Conservation (phyloP, 2,113 vertebrate species). For the Gasterosteus nipponicus region DNA sequence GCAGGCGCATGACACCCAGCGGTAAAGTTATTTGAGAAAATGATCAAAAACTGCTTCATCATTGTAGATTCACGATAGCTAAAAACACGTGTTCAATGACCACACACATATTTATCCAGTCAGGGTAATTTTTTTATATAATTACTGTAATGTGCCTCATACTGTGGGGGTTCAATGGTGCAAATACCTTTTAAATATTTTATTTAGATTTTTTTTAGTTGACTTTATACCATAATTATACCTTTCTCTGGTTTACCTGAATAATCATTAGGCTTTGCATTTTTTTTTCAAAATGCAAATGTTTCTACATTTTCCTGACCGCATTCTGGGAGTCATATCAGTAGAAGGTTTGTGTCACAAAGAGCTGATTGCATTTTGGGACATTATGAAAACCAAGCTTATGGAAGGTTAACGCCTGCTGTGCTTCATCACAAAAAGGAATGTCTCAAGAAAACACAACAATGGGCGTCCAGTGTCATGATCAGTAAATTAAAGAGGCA, state of each 20-base stretch:
- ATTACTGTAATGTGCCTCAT: neutral
- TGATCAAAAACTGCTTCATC: constrained; percentile 60
- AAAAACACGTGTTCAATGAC: neutral
- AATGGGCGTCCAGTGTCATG: neutral
- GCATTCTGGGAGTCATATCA: neutral
- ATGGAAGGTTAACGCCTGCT: neutral
- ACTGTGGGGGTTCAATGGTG: neutral
- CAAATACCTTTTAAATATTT: neutral
- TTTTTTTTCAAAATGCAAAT: neutral
- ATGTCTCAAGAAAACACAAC: neutral
- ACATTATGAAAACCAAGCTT: neutral
- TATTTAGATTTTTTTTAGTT: neutral
- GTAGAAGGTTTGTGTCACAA: neutral
- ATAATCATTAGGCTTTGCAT: neutral
- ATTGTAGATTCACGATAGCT: constrained; percentile 5
- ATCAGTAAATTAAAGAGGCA: neutral
- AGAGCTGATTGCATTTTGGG: neutral
- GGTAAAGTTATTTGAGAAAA: constrained; percentile 51
- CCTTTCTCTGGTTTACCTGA: neutral
- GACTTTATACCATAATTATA: neutral
- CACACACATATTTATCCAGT: neutral
- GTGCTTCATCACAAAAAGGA: neutral
- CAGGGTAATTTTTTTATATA: neutral
- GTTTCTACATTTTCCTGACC: neutral
- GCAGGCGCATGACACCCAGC: constrained; percentile 36